A percentile compares a stretch with the other conserved stretches of the same genome.
Evolutionary conservation across 2,888 invertebrate genomes (phyloP).

Genomic region (Catonia carolina): DNA sequence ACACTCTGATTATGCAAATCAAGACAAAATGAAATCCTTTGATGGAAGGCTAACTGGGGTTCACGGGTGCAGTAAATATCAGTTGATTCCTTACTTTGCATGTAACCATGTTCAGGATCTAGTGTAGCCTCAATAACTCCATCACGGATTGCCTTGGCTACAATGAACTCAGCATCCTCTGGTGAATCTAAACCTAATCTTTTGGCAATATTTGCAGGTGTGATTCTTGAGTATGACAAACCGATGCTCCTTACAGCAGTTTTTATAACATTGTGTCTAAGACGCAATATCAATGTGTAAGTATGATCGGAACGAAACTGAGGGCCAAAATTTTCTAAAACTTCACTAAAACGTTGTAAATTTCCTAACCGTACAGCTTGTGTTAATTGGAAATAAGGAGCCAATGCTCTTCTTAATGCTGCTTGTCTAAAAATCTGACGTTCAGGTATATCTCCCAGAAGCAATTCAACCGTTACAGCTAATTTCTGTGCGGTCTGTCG

Average conservation of each 20-base stretch:
- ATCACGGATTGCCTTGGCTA: conserved; percentile 95
- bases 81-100: conserved; percentile 95
- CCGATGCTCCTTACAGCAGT: conserved; percentile 96
- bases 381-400: conserved; percentile 94
- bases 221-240: conserved; percentile 91
- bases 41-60: conserved; percentile 92
- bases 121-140: conserved; percentile 97
- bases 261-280: conserved; percentile 98
- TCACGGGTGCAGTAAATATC: conserved; percentile 96
- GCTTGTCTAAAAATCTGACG: conserved; percentile 91
- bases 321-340: conserved; percentile 80
- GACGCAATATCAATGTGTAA: conserved; percentile 87
- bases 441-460: conserved; percentile 97
- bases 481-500: conserved; percentile 95
- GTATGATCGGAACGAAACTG: conserved; percentile 93
- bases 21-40: conserved; percentile 93
- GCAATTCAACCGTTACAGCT: conserved; percentile 87
- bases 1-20: conserved; percentile 98
- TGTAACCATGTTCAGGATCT: conserved; percentile 91
- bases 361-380: conserved; percentile 95
- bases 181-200: conserved; percentile 91
- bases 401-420: conserved; percentile 77
- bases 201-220: conserved; percentile 87
- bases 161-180: conserved; percentile 98
- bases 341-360: conserved; percentile 87